Evolutionary conservation across 2,797 vertebrate species (phyloP).

Genomic region (Chiroxiphia lanceolata): DNA sequence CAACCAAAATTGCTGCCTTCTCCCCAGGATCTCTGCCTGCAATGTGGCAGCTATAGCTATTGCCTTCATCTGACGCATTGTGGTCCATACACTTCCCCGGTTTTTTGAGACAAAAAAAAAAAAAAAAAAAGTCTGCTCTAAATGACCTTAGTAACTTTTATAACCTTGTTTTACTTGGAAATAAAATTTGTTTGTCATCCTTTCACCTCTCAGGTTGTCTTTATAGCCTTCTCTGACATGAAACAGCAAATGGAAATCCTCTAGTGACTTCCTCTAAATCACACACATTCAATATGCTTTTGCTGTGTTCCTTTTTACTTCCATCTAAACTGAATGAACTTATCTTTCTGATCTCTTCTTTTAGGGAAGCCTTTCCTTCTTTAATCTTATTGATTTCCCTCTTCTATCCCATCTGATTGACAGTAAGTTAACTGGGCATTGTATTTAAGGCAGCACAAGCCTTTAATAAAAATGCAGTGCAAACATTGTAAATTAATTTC

Average conservation of each 20-base stretch:
- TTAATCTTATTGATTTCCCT: not conserved
- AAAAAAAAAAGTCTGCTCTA: no score
- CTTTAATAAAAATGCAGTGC: not conserved
- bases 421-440: not conserved
- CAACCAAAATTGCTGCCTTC: not conserved
- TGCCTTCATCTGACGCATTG: not conserved
- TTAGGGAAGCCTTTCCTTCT: not conserved
- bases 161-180: not conserved
- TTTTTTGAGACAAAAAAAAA: not conserved
- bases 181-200: not conserved
- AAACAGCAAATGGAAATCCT: not conserved
- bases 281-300: not conserved
- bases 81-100: not conserved
- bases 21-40: not conserved
- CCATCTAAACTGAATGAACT: not conserved
- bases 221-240: not conserved
- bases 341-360: not conserved
- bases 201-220: not conserved
- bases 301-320: not conserved
- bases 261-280: not conserved
- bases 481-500: not conserved
- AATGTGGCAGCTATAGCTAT: not conserved
- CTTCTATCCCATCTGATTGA: not conserved
- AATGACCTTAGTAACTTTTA: not conserved
- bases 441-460: not conserved